Conservation (phyloP, 2,113 vertebrate species). For the Propithecus coquereli region DNA sequence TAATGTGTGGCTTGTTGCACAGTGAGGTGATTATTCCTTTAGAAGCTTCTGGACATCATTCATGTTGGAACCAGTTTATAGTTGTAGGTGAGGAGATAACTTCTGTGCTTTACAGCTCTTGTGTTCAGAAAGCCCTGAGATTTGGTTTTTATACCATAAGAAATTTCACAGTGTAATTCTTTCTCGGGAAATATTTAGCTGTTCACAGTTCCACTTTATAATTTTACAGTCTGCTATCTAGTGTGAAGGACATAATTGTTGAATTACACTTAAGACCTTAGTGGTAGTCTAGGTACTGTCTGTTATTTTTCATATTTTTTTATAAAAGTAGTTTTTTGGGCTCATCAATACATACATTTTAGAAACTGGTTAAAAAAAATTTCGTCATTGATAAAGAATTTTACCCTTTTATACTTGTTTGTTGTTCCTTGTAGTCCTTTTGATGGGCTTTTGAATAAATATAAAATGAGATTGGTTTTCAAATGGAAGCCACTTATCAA, state of each 20-base stretch:
- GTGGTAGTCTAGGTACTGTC: neutral
- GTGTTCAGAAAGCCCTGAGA: neutral
- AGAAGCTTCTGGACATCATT: neutral
- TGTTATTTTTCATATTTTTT: neutral
- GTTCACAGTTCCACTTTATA: neutral
- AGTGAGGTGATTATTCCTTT: neutral
- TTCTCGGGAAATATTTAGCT: slow-evolving; percentile 10
- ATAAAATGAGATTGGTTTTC: slow-evolving; percentile 13
- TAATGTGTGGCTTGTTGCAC: neutral
- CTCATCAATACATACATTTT: neutral
- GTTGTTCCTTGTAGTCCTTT: neutral
- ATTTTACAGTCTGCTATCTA: neutral
- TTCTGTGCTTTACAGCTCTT: neutral
- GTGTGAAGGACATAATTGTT: neutral
- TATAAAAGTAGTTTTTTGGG: neutral
- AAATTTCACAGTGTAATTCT: neutral
- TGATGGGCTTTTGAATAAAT: neutral
- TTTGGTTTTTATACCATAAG: neutral
- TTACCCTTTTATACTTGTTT: neutral
- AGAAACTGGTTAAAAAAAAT: slow-evolving; percentile 25
- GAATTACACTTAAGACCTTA: neutral
- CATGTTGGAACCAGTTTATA: neutral
- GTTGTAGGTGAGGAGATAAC: neutral
- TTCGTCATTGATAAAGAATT: neutral
- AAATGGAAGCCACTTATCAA: neutral